A percentile compares a stretch with the other conserved stretches of the same genome.
These are phyloP conservation scores for Apantesis nais DNA, from an alignment of 2,888 invertebrate genomes.

Conservation along the genomic window DNA sequence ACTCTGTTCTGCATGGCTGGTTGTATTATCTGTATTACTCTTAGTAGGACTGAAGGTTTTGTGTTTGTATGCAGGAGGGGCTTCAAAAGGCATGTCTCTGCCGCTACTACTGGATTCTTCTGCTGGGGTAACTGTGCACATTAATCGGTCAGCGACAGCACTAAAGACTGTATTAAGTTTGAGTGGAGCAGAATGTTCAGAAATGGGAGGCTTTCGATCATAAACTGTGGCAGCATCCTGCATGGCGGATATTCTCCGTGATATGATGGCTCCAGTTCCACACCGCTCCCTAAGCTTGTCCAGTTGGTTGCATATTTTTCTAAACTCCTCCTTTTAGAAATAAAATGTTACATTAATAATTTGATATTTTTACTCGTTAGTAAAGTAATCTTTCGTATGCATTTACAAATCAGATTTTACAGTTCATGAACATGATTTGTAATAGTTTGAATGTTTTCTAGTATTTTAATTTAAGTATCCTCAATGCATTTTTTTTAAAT, in stretches of 20 bases:
- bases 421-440: neutral
- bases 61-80: slow-evolving; percentile 76
- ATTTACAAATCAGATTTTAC: neutral
- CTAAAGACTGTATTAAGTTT: slow-evolving; percentile 84
- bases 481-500: neutral
- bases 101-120: slow-evolving; percentile 83
- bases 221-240: slow-evolving; percentile 90
- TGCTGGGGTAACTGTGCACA: slow-evolving; percentile 81
- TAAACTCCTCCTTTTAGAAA: slow-evolving; percentile 90
- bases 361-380: neutral
- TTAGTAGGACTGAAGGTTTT: slow-evolving; percentile 82
- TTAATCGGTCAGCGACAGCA: slow-evolving; percentile 81
- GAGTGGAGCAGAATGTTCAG: slow-evolving; percentile 77
- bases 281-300: slow-evolving; percentile 92
- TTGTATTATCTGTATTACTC: slow-evolving; percentile 63
- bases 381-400: neutral
- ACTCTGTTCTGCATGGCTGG: slow-evolving; percentile 72
- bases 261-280: slow-evolving; percentile 90
- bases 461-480: too few relatives aligned
- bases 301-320: slow-evolving; percentile 91
- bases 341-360: neutral
- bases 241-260: slow-evolving; percentile 92
- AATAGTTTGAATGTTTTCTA: too few relatives aligned
- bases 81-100: slow-evolving; percentile 77
- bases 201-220: slow-evolving; percentile 82